Evolutionary conservation across 2,888 invertebrate genomes (phyloP), one percentile per base, ranked within the genome.

Genomic region (Smittia sp.): DNA sequence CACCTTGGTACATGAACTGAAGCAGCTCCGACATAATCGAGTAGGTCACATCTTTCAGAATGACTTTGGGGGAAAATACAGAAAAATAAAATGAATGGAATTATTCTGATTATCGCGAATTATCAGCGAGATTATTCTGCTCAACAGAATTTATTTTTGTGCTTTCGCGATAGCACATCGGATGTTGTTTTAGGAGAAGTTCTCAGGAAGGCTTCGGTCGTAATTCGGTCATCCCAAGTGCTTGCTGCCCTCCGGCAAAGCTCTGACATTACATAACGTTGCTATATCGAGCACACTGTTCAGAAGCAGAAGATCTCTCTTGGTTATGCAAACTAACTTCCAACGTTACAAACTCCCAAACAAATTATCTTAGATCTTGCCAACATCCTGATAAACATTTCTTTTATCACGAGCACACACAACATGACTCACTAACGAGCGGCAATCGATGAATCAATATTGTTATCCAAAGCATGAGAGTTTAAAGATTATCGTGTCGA

Each of bases 21-120:
- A 86, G 78, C 75, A 86, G 79, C 77, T 85, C 85, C 77, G 84
- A 84, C 82, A 86, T 82, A 4, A 85, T 85, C 70, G 82, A 82
- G 75, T 84, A 86, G 75, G 83, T 84, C 74, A 87, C 86, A 81
- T 86, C 86, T 80, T 86, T 86, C 77, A 87, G 82, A 77, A 87
- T 83, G 62, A 83, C 83, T 83, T 75, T 32, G 32, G 9, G 32
- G 32, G 46, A 46, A 65, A 73, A 74, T 68, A 41, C 32, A 20
- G 39, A 25, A 74, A 62, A 73, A 73, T 39, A 15, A 22, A 67
- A 67, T 41, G 39, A 46, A 22, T 41, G 4, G 22, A 41, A 62
- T 62, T 11, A 11, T 62, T 11, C 9, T 32, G 32, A 32, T 27
- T 63, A 63, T 63, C 24, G 20, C 20, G 20, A 58, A 22, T 22